A percentile compares a stretch with the other conserved stretches of the same genome.
phyloP scores from a whole-genome alignment of 2,113 vertebrate genomes.

The Pteropus alecto region DNA sequence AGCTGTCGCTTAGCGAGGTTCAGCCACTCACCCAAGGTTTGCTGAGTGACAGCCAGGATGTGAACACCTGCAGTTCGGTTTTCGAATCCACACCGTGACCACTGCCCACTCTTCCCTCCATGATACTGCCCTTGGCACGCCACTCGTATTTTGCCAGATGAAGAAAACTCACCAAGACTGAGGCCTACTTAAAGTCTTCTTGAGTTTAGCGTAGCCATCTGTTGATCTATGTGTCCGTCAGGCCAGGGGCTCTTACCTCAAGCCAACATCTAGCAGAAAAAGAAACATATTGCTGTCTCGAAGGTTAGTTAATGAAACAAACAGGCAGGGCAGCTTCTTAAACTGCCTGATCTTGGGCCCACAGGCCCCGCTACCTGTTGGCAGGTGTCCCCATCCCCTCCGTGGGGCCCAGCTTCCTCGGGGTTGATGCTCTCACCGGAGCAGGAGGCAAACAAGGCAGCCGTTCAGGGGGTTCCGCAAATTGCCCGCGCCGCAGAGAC shows the following conservation, averaged over 20 bases:
- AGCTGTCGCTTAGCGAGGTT: neutral
- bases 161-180: neutral
- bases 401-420: neutral
- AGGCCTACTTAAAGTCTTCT: neutral
- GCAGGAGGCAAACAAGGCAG: neutral
- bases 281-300: neutral
- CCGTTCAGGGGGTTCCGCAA: neutral
- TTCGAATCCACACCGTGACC: neutral
- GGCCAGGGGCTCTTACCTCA: neutral
- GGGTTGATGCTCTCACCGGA: neutral
- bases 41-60: neutral
- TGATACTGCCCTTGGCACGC: accelerated
- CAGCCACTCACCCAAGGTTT: neutral
- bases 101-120: neutral
- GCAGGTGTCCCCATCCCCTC: neutral
- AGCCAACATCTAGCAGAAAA: neutral
- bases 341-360: neutral
- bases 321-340: neutral
- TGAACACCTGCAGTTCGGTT: neutral
- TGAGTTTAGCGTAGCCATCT: neutral
- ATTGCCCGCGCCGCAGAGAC: neutral
- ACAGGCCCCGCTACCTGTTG: neutral
- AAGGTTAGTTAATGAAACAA: neutral
- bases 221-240: neutral
- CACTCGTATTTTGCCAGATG: neutral